phyloP scores from a whole-genome alignment of 2,113 vertebrate genomes.

The Gobiocypris rarus region DNA sequence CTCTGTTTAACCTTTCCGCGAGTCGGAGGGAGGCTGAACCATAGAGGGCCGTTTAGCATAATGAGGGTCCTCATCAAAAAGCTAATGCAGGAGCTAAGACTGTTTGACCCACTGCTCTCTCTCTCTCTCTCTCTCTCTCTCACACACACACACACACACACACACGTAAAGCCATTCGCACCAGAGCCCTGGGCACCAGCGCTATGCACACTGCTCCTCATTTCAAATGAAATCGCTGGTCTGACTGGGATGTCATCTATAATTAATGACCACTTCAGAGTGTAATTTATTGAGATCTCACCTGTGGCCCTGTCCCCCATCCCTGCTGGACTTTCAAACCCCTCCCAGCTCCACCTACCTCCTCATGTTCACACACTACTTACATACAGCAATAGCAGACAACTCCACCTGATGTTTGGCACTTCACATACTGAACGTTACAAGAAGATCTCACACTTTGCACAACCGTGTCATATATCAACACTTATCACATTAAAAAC shows the following conservation, averaged over 20 bases:
- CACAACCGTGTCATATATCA: background rate
- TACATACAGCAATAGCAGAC: constrained; percentile 35
- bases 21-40: constrained; percentile 75
- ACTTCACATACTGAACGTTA: constrained; percentile 21
- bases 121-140: constrained; percentile 40
- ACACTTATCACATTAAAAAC: background rate
- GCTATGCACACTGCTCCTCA: constrained; percentile 76
- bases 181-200: constrained; percentile 70
- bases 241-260: constrained; percentile 86
- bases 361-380: constrained; percentile 53
- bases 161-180: constrained; percentile 63
- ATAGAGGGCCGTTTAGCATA: constrained; percentile 83
- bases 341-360: constrained; percentile 37
- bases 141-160: constrained; percentile 30
- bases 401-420: constrained; percentile 10
- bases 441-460: background rate
- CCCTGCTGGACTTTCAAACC: constrained; percentile 64
- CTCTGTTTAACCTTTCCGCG: constrained; percentile 86
- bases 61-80: constrained; percentile 86
- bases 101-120: constrained; percentile 61
- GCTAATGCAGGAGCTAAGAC: constrained; percentile 67
- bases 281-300: constrained; percentile 89
- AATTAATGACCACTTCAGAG: constrained; percentile 85
- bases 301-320: constrained; percentile 79
- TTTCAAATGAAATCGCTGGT: constrained; percentile 87